Base-by-base conservation (phyloP, 2,888 invertebrate genomes). In the Listrodromus nycthemerus region DNA sequence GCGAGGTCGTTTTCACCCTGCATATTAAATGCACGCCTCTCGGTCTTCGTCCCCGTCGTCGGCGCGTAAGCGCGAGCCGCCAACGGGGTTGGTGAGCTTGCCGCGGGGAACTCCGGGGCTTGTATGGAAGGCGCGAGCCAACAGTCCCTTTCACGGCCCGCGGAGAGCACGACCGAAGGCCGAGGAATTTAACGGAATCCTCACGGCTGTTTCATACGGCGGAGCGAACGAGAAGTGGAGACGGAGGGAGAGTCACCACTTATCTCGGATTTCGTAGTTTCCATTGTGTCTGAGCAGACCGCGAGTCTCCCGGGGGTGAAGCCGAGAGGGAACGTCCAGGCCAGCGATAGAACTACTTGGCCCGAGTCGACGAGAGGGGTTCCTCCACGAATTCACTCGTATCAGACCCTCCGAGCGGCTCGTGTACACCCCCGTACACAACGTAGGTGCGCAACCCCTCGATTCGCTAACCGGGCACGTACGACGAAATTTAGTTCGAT, bases 1-100 rank as follows among this genome's bases (percentile, higher is more conserved):
- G 79, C 84, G 78, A 77, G 84, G 85, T 66, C 86, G 84, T 84
- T 86, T 61, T 85, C 86, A 83, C 88, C 86, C 81, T 86, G 90
- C 89, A 90, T 91, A 90, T 91, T 91, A 91, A 90, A 89, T 87
- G 88, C 87, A 89, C 85, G 84, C 86, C 85, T 86, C 76, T 48
- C 48, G 80, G 83, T 85, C 86, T 83, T 84, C 73, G 73, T 33
- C 80, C 82, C 73, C 75, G 83, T 41, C 61, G 70, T 52, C 41
- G 66, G 80, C 80, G 80, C 78, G 75, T 82, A 55, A 82, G 61
- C 63, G 82, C 74, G 78, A 69, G 78, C 37, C 55, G 67, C 63
- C 63, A 55, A 65, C 55, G 69, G 52, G 63, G 50, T 48, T 45
- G 74, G 33, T 45, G 70, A 74, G 78, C 24, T 45, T 52, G 74